Base-by-base conservation (phyloP, 2,797 vertebrate genomes). In the Premnoplex brunnescens region DNA sequence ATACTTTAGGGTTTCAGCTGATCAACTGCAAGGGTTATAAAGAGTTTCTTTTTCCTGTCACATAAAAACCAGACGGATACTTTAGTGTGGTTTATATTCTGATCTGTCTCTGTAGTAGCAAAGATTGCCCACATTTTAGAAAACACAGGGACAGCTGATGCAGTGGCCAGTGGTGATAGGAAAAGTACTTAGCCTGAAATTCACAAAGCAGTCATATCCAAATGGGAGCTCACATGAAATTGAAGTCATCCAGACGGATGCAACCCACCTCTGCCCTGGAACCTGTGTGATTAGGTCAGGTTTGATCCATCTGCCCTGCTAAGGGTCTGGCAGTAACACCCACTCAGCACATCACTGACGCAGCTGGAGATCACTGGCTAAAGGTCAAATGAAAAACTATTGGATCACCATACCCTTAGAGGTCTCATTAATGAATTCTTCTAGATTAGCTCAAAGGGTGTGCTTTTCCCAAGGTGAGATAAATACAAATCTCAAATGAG, bases 21-120 rank as follows among this genome's bases (percentile, higher is more conserved):
- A 95, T 95, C 82, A 97, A 93, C 95, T 91, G 94, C 94, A 96
- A 94, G 96, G 94, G 81, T 94, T 92, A 89, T 91, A 94, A 95
- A 95, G 49, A 95, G 43, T 64, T 83, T 73, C 4, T 84, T 86
- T 93, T 89, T 51, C 63, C 67, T 71, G 82, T 94, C 67, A 94
- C 84, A 92, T 89, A 73, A 81, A 95, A 94, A 52, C 0, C 80
- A 95, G 88, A 86, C 73, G 79, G 90, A 86, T 96, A 54, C 56
- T 81, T 88, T n/a, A 32, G 26, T 48, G 44, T 56, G n/a, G 28
- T 72, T 91, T 93, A 59, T 66, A 54, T 66, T 48, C 89, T 62
- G 28, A 88, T 91, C 89, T 86, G 82, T 91, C 93, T 95, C 95
- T 90, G 82, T 75, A 73, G 28, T 49, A 90, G 77, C 55, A 84